phyloP scores from a whole-genome alignment of 1,140 invertebrate genomes.

The Catajapyx aquilonaris region DNA sequence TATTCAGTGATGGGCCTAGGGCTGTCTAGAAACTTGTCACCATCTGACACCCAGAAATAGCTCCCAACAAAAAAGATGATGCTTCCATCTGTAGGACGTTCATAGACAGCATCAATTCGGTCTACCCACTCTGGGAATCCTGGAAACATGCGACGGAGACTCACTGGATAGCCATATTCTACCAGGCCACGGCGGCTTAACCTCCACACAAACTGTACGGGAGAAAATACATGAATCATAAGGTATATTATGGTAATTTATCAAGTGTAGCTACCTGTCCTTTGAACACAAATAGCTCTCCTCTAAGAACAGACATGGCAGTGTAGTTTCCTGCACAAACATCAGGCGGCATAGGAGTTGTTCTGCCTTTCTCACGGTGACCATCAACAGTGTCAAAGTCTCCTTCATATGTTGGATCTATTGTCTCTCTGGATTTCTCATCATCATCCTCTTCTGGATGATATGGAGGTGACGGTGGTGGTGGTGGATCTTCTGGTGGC shows the following conservation, averaged over 20 bases:
- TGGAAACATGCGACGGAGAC: conserved; percentile 32
- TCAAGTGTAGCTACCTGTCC: conserved; percentile 34
- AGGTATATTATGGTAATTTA: too few relatives aligned
- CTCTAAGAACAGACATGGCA: conserved; percentile 38
- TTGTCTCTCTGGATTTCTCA: not conserved
- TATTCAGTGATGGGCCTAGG: conserved; percentile 32
- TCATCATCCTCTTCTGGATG: not conserved
- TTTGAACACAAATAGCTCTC: conserved; percentile 53
- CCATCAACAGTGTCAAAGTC: conserved; percentile 25
- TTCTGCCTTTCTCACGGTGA: conserved; percentile 18
- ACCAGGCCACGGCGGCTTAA: conserved; percentile 25
- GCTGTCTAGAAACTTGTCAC: conserved; percentile 28
- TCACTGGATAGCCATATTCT: conserved; percentile 35
- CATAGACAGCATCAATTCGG: conserved; percentile 50
- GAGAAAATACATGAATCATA: too few relatives aligned
- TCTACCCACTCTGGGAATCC: conserved; percentile 32
- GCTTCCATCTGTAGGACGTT: conserved; percentile 38
- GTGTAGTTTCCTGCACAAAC: conserved; percentile 44
- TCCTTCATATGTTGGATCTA: conserved; percentile 19
- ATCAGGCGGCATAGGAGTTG: conserved; percentile 17
- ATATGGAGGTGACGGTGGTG: too few relatives aligned
- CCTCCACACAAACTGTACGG: conserved; percentile 35
- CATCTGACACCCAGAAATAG: conserved; percentile 43
- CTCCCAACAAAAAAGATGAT: conserved; percentile 55
- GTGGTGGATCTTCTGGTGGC: conserved; percentile 5